Evolutionary conservation across 2,888 invertebrate genomes (phyloP).

Genomic region (Nephrotoma flavescens): DNA sequence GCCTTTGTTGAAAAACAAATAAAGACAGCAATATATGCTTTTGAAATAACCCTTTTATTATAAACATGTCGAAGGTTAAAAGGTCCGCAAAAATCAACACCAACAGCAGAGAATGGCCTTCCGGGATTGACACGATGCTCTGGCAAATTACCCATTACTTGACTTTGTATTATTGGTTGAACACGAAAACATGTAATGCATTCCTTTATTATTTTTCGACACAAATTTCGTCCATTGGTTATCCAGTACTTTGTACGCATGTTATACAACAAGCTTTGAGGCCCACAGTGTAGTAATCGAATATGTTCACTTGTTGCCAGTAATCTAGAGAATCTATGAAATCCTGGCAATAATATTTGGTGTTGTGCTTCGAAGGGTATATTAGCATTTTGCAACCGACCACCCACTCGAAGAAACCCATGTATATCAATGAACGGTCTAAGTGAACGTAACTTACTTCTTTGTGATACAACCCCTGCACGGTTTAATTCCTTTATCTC

Average conservation of each 20-base stretch:
- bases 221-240: neutral
- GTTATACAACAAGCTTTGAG: neutral
- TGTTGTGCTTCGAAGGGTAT: neutral
- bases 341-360: neutral
- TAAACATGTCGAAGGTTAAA: too few relatives aligned
- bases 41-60: too few relatives aligned
- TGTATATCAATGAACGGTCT: too few relatives aligned
- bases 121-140: neutral
- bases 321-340: neutral
- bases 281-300: neutral
- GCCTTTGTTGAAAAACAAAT: too few relatives aligned
- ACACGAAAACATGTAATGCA: neutral
- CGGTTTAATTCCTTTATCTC: too few relatives aligned
- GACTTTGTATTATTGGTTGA: neutral
- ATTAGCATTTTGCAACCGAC: neutral
- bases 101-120: too few relatives aligned
- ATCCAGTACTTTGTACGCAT: neutral
- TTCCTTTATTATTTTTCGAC: neutral
- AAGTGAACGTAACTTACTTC: too few relatives aligned
- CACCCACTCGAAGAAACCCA: too few relatives aligned
- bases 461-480: too few relatives aligned
- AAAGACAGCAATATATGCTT: too few relatives aligned
- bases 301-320: neutral
- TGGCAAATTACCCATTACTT: neutral
- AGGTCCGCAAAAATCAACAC: too few relatives aligned